Evolutionary conservation across 2,113 vertebrate species (phyloP), one percentile per base, ranked within the genome.

Genomic region (Cettia cetti): DNA sequence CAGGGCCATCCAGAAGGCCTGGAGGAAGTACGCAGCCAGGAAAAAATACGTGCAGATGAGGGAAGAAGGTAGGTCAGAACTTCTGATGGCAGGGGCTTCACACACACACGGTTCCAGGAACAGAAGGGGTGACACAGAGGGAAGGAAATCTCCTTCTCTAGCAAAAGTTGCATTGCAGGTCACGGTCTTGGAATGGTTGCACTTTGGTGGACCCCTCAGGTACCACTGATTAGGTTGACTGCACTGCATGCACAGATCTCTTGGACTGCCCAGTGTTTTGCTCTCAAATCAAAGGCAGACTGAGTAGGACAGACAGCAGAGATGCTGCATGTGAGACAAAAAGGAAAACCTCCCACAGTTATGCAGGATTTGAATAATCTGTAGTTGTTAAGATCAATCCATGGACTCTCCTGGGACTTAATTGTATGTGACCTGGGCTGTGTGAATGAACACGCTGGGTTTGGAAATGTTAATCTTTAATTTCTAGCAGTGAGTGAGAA

Each of bases 31-130:
- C 1, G 49, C 95, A 6, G 99, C 99, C 91, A 98, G 99, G 75
- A 99, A 99, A 97, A 99, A 98, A 96, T 99, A 99, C 0, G 99
- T 99, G 64, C 99, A 99, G 94, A 99, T 99, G 99, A 98, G 99
- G 96, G 99, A 99, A 97, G 98, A 99, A 98, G 99, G 99, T 99
- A 98, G 87, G 86, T 91, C 1, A 1, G 33, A 50, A 70, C 39
- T 89, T 57, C 9, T 70, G 54, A 21, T 42, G 70, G 53, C 31
- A 40, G 20, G 4, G 52, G 11, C 14, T 60, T 76, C 66, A 53
- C 54, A 68, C 8, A 1, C 54, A 60, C 7, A 0, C 5, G n/a
- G 30, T 27, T 71, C 64, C 71, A 81, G 54, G 44, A 72, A 20
- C 28, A 63, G 45, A 53, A 42, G 14, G 13, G 53, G 20, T 59